Base-by-base conservation (phyloP, 64 coral and sea anemone genomes). In the Montipora sp. region DNA sequence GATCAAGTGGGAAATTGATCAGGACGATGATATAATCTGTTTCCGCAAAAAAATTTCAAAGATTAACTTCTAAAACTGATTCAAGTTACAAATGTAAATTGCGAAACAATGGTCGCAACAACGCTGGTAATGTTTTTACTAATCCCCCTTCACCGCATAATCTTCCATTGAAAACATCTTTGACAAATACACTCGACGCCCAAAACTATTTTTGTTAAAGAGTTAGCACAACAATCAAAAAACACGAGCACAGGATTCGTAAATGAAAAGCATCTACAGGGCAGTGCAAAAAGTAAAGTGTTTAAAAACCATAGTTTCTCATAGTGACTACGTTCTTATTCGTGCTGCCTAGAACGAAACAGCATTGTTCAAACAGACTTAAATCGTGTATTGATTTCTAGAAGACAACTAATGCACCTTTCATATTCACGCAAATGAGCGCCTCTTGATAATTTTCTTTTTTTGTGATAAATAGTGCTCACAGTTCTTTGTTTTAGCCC, bases 11-110 rank as follows among this genome's bases (percentile, higher is more conserved):
- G 75, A 48, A 78, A 78, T 23, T 44, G 73, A 75, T 44, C 71
- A 23, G 23, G 1, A 75, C 24, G 15, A 18, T 48, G 11, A 78
- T 78, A 48, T 48, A 5, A 78, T 78, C 75, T 78, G 45, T 19
- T 78, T 78, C 47, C 75, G 46, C 75, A 49, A 78, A 75, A 77
- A 78, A 10, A 47, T 47, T 77, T 13, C 75, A 48, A 47, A 75
- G 24, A 75, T 75, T 5, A 22, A 7, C 61, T 66, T 8, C 9
- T 23, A 21, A 9, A 73, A 10, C 46, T 75, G 14, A 75, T 44
- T 23, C 24, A 45, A 45, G 73, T 75, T 75, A 44, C 73, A 36
- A 66, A 36, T 22, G 36, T 36, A 2, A 2, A 46, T 75, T 10
- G 24, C 16, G 71, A 11, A 13, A 36, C 36, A 36, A 36, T 36